Evolutionary conservation across 2,888 invertebrate genomes (phyloP), one percentile per base, ranked within the genome.

Genomic region (Synanthedon myopaeformis): DNA sequence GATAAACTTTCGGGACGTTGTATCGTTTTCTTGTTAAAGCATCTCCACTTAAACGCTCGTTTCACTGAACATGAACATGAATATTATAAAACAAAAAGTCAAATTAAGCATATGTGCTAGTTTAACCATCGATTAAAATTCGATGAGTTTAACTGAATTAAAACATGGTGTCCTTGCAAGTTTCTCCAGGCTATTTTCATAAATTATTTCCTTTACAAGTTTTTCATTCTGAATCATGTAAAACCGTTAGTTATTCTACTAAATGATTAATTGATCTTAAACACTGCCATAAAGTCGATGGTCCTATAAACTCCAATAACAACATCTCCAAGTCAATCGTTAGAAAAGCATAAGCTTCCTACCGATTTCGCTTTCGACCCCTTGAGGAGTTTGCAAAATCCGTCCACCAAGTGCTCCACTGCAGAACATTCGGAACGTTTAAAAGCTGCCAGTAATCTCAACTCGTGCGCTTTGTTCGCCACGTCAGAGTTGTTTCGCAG

Each of bases 401-500:
- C 67, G 66, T 61, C 66, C 59, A 64, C 69, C 64, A 68, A 74
- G 70, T 74, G 72, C 72, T 63, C 61, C 59, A 63, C 59, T 62
- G 65, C 61, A 58, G 63, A 72, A 60, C 67, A 72, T 67, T 76
- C 64, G 65, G 62, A 72, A 63, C 69, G 67, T 72, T 77, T 72
- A 70, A 77, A 74, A 73, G 69, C 74, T 66, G 70, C 62, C 71
- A 69, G 72, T 65, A 72, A 77, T 77, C 71, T 70, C 70, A 65
- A 67, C 65, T 65, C 60, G 62, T 61, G 62, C 61, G 64, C 72
- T 72, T 76, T 76, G 73, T 75, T 67, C 61, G 60, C 58, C 57
- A 58, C 61, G 59, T 59, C 62, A 61, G 66, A 70, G 65, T 69
- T 70, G 69, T 71, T 77, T 69, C 67, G 67, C 66, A 69, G 69